Percentiles rank a stretch among this genome's conserved stretches.
Evolutionary conservation across 2,113 vertebrate genomes (phyloP).

Genomic region (Phainopepla nitens): DNA sequence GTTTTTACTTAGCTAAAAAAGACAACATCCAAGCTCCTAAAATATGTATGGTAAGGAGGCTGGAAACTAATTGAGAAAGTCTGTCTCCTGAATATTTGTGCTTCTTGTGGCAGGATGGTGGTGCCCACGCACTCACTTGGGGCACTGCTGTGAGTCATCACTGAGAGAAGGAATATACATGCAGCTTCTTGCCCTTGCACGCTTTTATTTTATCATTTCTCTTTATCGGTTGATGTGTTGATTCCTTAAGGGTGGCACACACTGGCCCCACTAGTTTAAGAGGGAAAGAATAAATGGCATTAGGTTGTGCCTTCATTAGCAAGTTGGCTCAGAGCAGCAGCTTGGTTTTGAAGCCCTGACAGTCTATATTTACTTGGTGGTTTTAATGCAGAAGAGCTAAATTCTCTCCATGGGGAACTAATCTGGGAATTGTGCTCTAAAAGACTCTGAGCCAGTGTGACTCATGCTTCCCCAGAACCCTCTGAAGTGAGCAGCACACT

Average conservation of each 20-base stretch:
- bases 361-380: neutral
- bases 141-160: rapidly evolving
- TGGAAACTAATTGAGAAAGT: neutral
- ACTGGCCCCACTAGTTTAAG: neutral
- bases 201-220: neutral
- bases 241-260: neutral
- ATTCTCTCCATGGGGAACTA: neutral
- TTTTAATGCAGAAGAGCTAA: neutral
- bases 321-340: neutral
- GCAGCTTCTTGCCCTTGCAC: neutral
- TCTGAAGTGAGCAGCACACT: neutral
- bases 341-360: neutral
- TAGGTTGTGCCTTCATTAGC: neutral
- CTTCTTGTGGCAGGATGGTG: neutral
- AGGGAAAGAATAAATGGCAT: neutral
- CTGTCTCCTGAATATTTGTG: neutral
- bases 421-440: neutral
- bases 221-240: neutral
- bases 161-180: neutral
- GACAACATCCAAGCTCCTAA: neutral
- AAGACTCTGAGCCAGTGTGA: neutral
- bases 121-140: rapidly evolving
- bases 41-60: neutral
- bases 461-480: neutral
- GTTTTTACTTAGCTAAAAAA: neutral